phyloP scores from a whole-genome alignment of 2,113 vertebrate genomes.

The Antechinus stuartii region DNA sequence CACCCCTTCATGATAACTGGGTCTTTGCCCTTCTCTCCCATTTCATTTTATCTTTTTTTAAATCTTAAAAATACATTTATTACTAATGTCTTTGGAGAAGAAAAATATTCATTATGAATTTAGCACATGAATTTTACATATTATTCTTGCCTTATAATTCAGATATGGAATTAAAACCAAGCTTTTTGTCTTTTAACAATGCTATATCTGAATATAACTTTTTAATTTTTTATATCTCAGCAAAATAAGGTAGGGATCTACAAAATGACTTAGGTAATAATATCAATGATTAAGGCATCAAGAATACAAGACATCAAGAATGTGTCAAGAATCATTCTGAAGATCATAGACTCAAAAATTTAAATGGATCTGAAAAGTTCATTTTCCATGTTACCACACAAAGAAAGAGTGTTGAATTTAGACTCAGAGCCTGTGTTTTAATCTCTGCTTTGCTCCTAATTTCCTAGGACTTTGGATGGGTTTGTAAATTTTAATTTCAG shows the following conservation, averaged over 20 bases:
- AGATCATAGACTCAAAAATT: background rate
- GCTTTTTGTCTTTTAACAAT: background rate
- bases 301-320: background rate
- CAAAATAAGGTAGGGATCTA: background rate
- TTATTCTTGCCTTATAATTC: background rate
- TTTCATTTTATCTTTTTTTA: background rate
- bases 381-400: background rate
- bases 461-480: background rate
- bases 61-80: background rate
- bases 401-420: background rate
- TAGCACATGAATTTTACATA: background rate
- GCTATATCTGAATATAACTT: background rate
- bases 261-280: background rate
- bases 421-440: background rate
- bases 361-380: background rate
- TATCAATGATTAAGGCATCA: background rate
- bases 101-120: background rate
- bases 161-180: background rate
- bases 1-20: background rate
- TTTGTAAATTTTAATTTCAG: background rate
- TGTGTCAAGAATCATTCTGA: background rate
- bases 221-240: background rate
- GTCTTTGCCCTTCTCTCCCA: background rate
- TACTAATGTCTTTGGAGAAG: background rate
- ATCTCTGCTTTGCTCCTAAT: background rate